Percentiles rank a stretch among this genome's conserved stretches.
These are phyloP conservation scores for Phragmatobia fuliginosa DNA, from an alignment of 2,888 invertebrate genomes.

Conservation along the genomic window DNA sequence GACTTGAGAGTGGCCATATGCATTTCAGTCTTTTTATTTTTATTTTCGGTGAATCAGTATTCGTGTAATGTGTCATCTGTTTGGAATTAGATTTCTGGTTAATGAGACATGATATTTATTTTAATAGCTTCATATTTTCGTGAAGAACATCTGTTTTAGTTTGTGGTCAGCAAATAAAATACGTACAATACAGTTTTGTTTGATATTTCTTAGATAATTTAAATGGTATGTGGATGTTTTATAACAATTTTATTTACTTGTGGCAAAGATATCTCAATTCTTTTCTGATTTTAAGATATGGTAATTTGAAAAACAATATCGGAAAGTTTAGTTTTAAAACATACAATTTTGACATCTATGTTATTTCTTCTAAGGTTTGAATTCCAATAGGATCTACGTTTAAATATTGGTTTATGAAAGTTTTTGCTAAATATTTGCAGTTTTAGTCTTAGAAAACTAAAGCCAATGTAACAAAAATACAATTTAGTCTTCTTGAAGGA, in stretches of 20 bases:
- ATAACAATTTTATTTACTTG: neutral
- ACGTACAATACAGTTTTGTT: neutral
- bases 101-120: neutral
- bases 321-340: too few species aligned
- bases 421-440: too few species aligned
- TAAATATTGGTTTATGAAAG: too few species aligned
- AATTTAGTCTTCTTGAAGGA: neutral
- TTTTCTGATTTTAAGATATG: neutral
- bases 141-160: neutral
- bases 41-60: conserved; percentile 10
- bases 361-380: too few species aligned
- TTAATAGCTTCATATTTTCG: neutral
- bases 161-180: conserved; percentile 3
- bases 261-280: neutral
- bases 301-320: neutral
- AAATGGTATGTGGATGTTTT: neutral
- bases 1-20: conserved; percentile 16
- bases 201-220: neutral
- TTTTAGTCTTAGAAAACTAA: neutral
- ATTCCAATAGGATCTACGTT: too few species aligned
- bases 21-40: conserved; percentile 12
- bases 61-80: conserved; percentile 14
- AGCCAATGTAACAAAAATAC: neutral
- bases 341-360: too few species aligned
- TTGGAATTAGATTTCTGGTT: conserved; percentile 4